Evolutionary conservation across 2,888 invertebrate species (phyloP).

Genomic region (Ormyrus rosae): DNA sequence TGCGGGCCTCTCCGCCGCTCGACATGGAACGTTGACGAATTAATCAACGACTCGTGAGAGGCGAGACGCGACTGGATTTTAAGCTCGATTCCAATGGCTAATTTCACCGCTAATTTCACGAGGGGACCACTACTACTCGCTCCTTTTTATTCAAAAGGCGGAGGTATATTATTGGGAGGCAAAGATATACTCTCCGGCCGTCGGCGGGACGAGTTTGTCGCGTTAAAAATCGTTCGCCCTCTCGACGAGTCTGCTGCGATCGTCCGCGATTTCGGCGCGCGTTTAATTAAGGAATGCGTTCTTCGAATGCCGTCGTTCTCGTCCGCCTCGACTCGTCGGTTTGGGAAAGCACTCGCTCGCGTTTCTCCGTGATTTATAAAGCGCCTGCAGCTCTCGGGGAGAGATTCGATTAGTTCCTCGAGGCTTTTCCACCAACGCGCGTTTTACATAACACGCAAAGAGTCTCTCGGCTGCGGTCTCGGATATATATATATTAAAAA

Average conservation of each 20-base stretch:
- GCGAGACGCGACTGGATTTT: slow-evolving; percentile 12
- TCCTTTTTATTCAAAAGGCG: no score
- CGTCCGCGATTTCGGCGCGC: no score
- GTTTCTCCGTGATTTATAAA: background rate
- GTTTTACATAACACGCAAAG: no score
- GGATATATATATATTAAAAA: background rate
- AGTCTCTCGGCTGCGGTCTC: background rate
- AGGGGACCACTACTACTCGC: no score
- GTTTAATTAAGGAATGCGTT: background rate
- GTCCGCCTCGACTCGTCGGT: no score
- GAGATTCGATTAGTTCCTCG: no score
- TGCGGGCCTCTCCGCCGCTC: background rate
- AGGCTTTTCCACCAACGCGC: no score
- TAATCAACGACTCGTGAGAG: slow-evolving; percentile 55
- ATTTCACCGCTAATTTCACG: no score
- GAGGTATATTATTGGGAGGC: no score
- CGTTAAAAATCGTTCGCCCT: background rate
- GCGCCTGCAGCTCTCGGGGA: no score
- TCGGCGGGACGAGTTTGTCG: background rate
- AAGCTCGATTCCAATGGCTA: no score
- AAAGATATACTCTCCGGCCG: background rate
- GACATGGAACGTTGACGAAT: slow-evolving; percentile 54
- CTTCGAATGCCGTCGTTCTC: background rate
- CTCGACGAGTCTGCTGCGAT: background rate
- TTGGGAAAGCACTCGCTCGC: background rate